Percentiles rank a stretch among this genome's conserved stretches.
These are phyloP conservation scores for Rhamnusium bicolor DNA, from an alignment of 2,888 invertebrate genomes.

Conservation along the genomic window DNA sequence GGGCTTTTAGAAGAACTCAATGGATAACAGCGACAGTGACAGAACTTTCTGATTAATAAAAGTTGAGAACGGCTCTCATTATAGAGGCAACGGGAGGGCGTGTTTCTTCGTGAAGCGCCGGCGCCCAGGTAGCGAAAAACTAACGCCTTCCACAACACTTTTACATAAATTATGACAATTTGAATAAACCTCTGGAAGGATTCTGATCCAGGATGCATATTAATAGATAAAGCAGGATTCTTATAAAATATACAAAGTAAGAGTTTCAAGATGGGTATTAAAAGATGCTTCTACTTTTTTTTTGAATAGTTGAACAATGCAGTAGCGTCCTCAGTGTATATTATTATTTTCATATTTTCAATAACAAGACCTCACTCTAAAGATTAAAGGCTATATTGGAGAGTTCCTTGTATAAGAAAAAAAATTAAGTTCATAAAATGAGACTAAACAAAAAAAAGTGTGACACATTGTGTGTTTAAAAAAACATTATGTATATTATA, in stretches of 20 bases:
- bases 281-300: not conserved
- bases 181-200: slow-evolving; percentile 9
- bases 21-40: slow-evolving; percentile 50
- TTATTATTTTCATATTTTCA: too few species aligned
- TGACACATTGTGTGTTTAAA: too few species aligned
- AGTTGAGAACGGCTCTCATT: slow-evolving; percentile 58
- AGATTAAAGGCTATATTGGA: not conserved
- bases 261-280: too few species aligned
- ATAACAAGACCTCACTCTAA: not conserved
- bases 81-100: slow-evolving; percentile 49
- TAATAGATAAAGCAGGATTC: slow-evolving; percentile 8
- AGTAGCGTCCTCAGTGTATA: not conserved
- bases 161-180: slow-evolving; percentile 34
- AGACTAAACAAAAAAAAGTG: too few species aligned
- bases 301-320: not conserved
- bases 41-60: slow-evolving; percentile 63
- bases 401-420: not conserved
- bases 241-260: not conserved
- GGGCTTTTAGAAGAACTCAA: slow-evolving; percentile 35
- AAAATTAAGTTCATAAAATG: not conserved
- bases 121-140: slow-evolving; percentile 36
- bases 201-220: slow-evolving; percentile 9
- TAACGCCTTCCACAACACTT: slow-evolving; percentile 36
- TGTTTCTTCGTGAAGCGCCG: slow-evolving; percentile 42
- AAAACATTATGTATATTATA: not conserved